phyloP scores from a whole-genome alignment of 2,797 vertebrate species.

The Kryptopterus vitreolus region DNA sequence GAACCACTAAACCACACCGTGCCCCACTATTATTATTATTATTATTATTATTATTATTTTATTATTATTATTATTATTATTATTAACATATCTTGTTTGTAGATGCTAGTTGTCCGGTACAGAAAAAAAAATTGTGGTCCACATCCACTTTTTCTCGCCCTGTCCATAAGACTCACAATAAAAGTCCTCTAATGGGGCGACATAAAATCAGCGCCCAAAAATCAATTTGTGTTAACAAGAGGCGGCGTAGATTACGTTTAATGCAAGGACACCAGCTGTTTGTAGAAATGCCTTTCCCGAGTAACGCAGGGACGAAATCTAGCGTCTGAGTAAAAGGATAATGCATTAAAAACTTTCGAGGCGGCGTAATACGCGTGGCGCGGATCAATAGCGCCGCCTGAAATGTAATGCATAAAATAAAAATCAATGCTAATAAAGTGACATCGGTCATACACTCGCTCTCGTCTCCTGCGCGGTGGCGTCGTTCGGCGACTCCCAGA shows the following conservation, averaged over 20 bases:
- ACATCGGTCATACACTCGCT: constrained; percentile 59
- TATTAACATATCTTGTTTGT: background rate
- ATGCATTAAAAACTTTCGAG: constrained; percentile 66
- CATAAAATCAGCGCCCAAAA: constrained; percentile 29
- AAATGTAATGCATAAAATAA: constrained; percentile 74
- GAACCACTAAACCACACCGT: too few species aligned
- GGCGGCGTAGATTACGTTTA: constrained; percentile 29
- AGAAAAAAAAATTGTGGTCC: constrained; percentile 5
- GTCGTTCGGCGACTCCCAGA: constrained; percentile 53
- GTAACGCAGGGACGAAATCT: constrained; percentile 57
- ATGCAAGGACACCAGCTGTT: constrained; percentile 14
- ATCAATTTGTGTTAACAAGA: constrained; percentile 44
- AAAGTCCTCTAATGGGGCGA: constrained; percentile 36
- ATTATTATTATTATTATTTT: background rate
- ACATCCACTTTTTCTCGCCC: background rate
- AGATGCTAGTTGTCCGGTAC: background rate
- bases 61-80: background rate
- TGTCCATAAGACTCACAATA: constrained; percentile 34
- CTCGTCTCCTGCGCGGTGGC: constrained; percentile 54
- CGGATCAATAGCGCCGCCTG: constrained; percentile 72
- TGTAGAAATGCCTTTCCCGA: constrained; percentile 56
- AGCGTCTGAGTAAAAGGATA: constrained; percentile 49
- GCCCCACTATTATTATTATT: background rate
- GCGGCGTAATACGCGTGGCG: constrained; percentile 50
- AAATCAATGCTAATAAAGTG: constrained; percentile 80